Conservation (phyloP, 2,797 vertebrate species). For the Chelonia mydas region DNA sequence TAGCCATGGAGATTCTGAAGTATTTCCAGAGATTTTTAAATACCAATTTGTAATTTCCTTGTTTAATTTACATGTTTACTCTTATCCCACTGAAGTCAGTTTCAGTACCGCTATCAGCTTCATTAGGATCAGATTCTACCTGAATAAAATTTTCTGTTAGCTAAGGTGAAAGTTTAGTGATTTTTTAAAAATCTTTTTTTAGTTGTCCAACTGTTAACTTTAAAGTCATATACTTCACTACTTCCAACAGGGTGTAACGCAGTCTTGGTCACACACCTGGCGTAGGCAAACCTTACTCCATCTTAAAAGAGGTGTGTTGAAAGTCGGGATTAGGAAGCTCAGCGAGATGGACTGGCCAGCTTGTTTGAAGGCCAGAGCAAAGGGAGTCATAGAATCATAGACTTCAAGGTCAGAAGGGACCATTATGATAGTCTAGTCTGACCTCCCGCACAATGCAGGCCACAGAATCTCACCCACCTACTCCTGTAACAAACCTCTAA, state of each 20-base stretch:
- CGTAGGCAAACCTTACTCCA: not conserved
- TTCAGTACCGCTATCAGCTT: too few species aligned
- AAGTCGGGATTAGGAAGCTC: not conserved
- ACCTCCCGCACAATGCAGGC: too few species aligned
- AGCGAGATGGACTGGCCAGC: not conserved
- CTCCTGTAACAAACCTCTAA: too few species aligned
- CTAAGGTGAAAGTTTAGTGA: not conserved
- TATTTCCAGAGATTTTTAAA: not conserved
- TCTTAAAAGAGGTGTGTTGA: not conserved
- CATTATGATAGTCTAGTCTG: too few species aligned
- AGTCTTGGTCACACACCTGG: not conserved
- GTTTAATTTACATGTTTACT: not conserved
- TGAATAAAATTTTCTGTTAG: not conserved
- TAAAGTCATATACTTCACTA: not conserved
- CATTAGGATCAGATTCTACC: not conserved
- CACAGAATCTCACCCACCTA: too few species aligned
- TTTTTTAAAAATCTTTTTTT: too few species aligned
- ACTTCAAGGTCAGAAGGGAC: too few species aligned
- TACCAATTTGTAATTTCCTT: not conserved
- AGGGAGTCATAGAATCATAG: not conserved
- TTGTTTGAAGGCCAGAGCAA: accelerated
- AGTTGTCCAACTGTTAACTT: not conserved
- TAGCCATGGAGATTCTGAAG: not conserved
- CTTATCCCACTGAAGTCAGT: not conserved
- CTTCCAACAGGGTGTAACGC: not conserved